Evolutionary conservation across 2,888 invertebrate species (phyloP).

Genomic region (Micoletzkya japonica): DNA sequence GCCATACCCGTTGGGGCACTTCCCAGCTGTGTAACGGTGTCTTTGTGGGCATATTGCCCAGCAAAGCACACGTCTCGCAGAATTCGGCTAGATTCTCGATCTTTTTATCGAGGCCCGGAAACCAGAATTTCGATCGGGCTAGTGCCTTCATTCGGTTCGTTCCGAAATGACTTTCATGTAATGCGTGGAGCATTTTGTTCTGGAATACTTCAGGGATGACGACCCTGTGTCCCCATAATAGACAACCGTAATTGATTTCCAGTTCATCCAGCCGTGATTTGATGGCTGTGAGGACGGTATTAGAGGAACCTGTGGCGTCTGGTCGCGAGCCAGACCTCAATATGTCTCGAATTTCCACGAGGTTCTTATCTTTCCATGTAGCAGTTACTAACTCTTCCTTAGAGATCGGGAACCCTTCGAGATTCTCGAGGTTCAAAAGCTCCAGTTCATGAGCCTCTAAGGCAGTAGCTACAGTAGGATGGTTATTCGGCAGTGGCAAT

Average conservation of each 20-base stretch:
- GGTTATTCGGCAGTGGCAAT: background rate
- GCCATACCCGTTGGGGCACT: conserved; percentile 5
- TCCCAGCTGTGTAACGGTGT: conserved; percentile 21
- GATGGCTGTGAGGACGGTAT: background rate
- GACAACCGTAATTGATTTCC: background rate
- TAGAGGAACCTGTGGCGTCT: background rate
- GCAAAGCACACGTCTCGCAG: background rate
- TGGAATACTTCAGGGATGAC: conserved; percentile 7
- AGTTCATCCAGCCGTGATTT: background rate
- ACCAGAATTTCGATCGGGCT: conserved; percentile 20
- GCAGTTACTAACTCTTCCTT: background rate
- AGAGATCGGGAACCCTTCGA: background rate
- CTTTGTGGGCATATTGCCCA: background rate
- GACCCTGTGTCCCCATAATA: conserved; percentile 2
- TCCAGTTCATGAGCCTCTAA: background rate
- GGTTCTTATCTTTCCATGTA: background rate
- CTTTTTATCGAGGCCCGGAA: conserved; percentile 8
- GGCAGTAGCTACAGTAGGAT: background rate
- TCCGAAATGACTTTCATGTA: conserved; percentile 21
- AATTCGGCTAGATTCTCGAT: background rate
- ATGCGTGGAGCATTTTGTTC: background rate
- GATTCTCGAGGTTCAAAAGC: background rate
- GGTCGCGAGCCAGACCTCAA: background rate
- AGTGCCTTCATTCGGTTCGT: conserved; percentile 1
- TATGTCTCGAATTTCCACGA: background rate